Percentiles rank a stretch among this genome's conserved stretches.
These are phyloP conservation scores for Rotaria macrura DNA, from an alignment of 2,888 invertebrate species.

Conservation along the genomic window DNA sequence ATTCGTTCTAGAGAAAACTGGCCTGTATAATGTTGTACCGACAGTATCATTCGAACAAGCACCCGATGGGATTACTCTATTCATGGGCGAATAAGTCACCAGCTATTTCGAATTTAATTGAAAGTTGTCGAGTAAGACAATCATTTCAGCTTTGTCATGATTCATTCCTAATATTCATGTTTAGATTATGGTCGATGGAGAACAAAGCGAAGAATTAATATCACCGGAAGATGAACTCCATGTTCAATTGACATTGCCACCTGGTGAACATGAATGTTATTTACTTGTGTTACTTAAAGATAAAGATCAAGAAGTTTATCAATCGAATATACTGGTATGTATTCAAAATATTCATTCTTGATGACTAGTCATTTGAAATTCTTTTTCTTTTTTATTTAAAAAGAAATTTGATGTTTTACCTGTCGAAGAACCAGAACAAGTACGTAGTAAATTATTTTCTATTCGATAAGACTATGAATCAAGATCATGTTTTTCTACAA, in stretches of 20 bases:
- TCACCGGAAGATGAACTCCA: not conserved
- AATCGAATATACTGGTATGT: slow-evolving; percentile 6
- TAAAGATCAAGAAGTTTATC: not conserved
- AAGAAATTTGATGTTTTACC: not conserved
- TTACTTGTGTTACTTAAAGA: not conserved
- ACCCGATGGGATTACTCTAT: not conserved
- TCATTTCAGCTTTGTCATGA: too few species aligned
- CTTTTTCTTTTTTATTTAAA: not conserved
- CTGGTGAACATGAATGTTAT: not conserved
- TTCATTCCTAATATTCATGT: not conserved
- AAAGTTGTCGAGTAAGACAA: not conserved
- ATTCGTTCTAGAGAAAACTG: not conserved
- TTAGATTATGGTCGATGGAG: not conserved
- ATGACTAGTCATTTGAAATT: not conserved
- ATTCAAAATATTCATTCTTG: not conserved
- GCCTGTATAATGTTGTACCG: not conserved
- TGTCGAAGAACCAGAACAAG: too few species aligned
- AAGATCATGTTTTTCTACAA: not conserved
- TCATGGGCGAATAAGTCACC: not conserved
- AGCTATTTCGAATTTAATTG: not conserved
- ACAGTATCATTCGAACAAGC: not conserved
- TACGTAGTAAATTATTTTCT: not conserved
- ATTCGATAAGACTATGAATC: not conserved
- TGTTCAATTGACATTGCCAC: not conserved
- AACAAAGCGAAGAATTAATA: not conserved